Percentiles rank a stretch among this genome's conserved stretches.
phyloP scores from a whole-genome alignment of 1,140 invertebrate species.

The Hestina assimilis region DNA sequence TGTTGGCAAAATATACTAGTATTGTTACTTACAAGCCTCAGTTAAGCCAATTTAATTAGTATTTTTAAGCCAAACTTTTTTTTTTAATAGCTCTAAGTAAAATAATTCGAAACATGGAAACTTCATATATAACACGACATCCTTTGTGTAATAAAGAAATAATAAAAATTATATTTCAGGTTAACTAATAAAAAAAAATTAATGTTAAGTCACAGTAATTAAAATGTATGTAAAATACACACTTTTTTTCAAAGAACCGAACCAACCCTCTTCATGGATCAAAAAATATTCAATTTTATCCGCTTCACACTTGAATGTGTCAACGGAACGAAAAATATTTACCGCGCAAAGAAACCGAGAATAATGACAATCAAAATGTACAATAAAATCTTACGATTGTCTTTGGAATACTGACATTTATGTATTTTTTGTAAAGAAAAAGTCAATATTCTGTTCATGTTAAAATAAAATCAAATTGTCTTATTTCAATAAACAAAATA shows the following conservation, averaged over 20 bases:
- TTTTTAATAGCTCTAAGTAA: not conserved
- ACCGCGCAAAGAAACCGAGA: not conserved
- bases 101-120: not conserved
- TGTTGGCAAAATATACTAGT: constrained; percentile 16
- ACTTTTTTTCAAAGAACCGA: not conserved
- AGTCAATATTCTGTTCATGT: too few relatives aligned
- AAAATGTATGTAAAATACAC: not conserved
- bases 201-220: not conserved
- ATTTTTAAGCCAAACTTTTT: not conserved
- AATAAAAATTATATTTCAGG: too few relatives aligned
- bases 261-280: not conserved
- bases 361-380: not conserved
- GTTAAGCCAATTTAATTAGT: constrained; percentile 15
- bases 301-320: not conserved
- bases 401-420: too few relatives aligned
- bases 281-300: not conserved
- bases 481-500: too few relatives aligned
- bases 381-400: not conserved
- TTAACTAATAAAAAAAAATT: too few relatives aligned
- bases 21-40: constrained; percentile 7
- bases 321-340: not conserved
- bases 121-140: too few relatives aligned
- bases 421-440: too few relatives aligned
- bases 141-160: too few relatives aligned
- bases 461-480: too few relatives aligned